Evolutionary conservation across 64 coral and sea anemone genomes (phyloP), one percentile per base, ranked within the genome.

Genomic region (Orbicella faveolata): DNA sequence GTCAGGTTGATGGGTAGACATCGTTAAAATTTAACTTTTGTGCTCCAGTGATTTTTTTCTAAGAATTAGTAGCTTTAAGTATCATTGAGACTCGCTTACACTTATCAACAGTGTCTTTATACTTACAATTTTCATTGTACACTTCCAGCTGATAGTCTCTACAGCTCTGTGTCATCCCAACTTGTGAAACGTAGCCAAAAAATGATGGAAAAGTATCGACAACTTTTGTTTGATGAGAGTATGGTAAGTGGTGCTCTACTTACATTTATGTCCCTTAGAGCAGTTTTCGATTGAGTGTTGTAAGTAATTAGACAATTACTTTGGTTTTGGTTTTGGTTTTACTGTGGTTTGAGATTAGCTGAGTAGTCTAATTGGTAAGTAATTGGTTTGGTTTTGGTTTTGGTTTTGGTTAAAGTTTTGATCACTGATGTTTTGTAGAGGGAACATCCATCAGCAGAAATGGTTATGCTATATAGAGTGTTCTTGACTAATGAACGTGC

Each of bases 391-490:
- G 15, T 5, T 66, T 41, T 41, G 39, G 30, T 30, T 30, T 30
- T 30, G 30, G 30, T 30, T 30, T 30, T 30, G 30, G 39, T 41
- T 41, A 41, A 41, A 25, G 11, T 19, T 81, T 16, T 57, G 21
- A 61, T 67, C 9, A 15, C 52, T 25, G 19, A 63, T 90, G 8
- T 34, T 25, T 59, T 87, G 23, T 73, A 96, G 95, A 83, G 92
- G 44, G 72, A 93, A 74, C 92, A 96, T 54, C 95, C 95, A 15
- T 96, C 95, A 13, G 91, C 95, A 23, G 95, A 96, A 94, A 96
- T 96, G 95, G 95, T 96, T 12, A 96, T 96, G 95, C 30, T 96
- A 17, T 96, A 96, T 76, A 70, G 95, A 88, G 91, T 96, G 6
- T 96, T 90, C 73, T 78, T 96, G 79, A 89, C 95, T 73, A 92